A percentile compares a stretch with the other conserved stretches of the same genome.
Evolutionary conservation across 2,888 invertebrate genomes (phyloP).

Genomic region (Nesidiocoris tenuis): DNA sequence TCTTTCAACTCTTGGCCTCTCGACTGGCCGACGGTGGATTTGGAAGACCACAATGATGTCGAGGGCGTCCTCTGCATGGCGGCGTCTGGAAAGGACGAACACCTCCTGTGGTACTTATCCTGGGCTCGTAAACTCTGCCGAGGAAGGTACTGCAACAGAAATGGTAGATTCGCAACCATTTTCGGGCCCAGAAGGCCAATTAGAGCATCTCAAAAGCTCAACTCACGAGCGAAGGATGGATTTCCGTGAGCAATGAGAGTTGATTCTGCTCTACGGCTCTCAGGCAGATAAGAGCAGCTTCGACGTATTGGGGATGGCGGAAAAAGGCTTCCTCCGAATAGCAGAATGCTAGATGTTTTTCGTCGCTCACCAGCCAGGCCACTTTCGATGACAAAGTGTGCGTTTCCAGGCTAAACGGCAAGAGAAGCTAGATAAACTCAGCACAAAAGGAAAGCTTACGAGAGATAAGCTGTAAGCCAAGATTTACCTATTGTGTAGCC

Average conservation of each 20-base stretch:
- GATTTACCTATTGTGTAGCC: conserved; percentile 59
- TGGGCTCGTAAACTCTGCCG: conserved; percentile 52
- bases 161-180: too few species aligned
- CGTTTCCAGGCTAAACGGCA: conserved; percentile 58
- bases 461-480: too few species aligned
- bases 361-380: conserved; percentile 64
- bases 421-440: too few species aligned
- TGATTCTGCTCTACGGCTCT: conserved; percentile 66
- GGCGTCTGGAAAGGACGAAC: conserved; percentile 60
- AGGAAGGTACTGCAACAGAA: conserved; percentile 49
- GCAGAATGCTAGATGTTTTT: conserved; percentile 62
- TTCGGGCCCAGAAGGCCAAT: background rate
- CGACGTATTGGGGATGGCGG: conserved; percentile 62
- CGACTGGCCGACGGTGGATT: background rate
- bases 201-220: background rate
- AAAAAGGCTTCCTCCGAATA: conserved; percentile 63
- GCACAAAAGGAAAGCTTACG: too few species aligned
- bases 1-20: conserved; percentile 20
- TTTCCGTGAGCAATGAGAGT: conserved; percentile 63
- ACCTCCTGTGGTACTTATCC: conserved; percentile 58
- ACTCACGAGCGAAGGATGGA: conserved; percentile 60
- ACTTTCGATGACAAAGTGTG: conserved; percentile 62
- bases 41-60: conserved; percentile 28
- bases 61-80: conserved; percentile 38
- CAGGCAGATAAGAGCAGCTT: conserved; percentile 64